These are phyloP conservation scores for Stegodyphus dumicola DNA, from an alignment of 1,140 invertebrate species.

Conservation along the genomic window DNA sequence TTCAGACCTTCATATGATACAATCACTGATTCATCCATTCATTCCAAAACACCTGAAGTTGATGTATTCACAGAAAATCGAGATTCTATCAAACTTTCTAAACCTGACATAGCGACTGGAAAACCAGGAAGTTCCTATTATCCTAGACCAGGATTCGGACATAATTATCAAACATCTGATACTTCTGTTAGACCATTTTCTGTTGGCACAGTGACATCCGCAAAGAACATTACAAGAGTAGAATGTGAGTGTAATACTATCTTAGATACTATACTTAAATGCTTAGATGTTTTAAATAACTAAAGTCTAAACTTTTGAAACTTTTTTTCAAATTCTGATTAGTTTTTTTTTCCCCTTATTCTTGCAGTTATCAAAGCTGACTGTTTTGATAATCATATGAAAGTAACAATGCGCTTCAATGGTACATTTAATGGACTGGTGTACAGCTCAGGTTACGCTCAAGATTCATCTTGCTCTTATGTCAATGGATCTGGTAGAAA, in stretches of 20 bases:
- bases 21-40: neutral
- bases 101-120: neutral
- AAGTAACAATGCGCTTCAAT: constrained; percentile 90
- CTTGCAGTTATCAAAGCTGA: constrained; percentile 91
- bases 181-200: constrained; percentile 23
- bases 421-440: constrained; percentile 88
- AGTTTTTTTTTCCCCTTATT: neutral
- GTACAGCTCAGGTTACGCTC: constrained; percentile 92
- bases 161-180: constrained; percentile 4
- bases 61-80: neutral
- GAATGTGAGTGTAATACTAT: constrained; percentile 44
- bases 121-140: constrained; percentile 1
- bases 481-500: constrained; percentile 91
- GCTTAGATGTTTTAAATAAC: neutral
- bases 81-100: neutral
- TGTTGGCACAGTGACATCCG: constrained; percentile 4
- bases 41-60: neutral
- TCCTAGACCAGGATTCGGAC: constrained; percentile 24
- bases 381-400: constrained; percentile 95
- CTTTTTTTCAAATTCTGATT: neutral
- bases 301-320: neutral
- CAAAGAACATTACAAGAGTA: constrained; percentile 44
- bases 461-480: constrained; percentile 94
- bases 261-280: neutral
- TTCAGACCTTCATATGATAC: neutral